Percentiles rank a stretch among this genome's conserved stretches.
These are phyloP conservation scores for Podocnemis expansa DNA, from an alignment of 2,113 vertebrate species.

Conservation along the genomic window DNA sequence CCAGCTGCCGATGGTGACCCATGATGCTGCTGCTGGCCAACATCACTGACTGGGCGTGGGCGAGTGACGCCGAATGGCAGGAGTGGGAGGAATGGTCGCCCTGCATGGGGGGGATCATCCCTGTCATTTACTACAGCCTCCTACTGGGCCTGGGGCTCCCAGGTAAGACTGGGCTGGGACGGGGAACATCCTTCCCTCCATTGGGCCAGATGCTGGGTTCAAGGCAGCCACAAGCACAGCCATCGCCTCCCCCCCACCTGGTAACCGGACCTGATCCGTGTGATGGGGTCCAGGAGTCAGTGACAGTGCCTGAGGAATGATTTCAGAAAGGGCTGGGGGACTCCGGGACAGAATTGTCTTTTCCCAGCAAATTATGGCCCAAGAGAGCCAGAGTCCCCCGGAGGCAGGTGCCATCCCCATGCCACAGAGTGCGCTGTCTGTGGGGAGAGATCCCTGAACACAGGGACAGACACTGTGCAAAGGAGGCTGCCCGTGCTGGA, in stretches of 20 bases:
- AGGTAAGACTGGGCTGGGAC: constrained; percentile 78
- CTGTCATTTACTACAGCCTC: constrained; percentile 89
- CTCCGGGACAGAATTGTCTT: no score
- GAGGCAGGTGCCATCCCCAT: no score
- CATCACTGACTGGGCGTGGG: constrained; percentile 57
- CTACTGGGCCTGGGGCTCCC: constrained; percentile 91
- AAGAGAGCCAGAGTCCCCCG: no score
- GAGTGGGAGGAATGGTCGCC: constrained; percentile 75
- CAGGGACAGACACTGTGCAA: no score
- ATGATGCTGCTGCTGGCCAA: constrained; percentile 78
- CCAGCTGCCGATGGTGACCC: neutral
- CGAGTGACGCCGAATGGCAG: constrained; percentile 1
- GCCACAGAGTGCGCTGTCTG: no score
- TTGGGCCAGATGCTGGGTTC: neutral
- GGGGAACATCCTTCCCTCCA: neutral
- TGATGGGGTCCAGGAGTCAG: no score
- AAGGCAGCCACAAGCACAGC: neutral
- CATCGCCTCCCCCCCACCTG: neutral
- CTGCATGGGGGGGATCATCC: constrained; percentile 85
- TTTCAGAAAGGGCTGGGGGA: no score
- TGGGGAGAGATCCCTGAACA: no score
- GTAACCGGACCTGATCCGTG: no score
- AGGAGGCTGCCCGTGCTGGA: no score
- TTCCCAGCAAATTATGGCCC: no score
- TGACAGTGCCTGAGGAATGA: no score